phyloP scores from a whole-genome alignment of 2,113 vertebrate species.

The Pedetes capensis region DNA sequence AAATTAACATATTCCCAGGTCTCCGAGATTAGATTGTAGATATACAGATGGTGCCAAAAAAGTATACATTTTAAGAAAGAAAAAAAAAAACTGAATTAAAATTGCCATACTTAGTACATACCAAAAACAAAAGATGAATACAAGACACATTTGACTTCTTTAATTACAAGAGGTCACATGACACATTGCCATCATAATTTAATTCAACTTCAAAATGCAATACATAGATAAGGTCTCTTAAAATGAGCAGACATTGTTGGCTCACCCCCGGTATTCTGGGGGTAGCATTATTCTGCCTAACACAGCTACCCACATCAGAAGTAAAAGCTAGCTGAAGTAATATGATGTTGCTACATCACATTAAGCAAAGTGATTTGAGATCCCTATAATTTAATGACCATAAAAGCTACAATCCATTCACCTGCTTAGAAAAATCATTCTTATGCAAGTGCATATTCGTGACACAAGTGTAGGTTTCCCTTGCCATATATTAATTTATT shows the following conservation, averaged over 20 bases:
- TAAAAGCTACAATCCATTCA: conserved; percentile 32
- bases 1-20: neutral
- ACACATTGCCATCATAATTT: too few species aligned
- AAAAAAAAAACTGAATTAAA: too few species aligned
- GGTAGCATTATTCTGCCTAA: neutral
- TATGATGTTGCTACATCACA: neutral
- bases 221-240: too few species aligned
- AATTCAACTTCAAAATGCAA: too few species aligned
- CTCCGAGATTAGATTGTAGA: neutral
- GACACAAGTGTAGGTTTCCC: conserved; percentile 49
- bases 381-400: conserved; percentile 32
- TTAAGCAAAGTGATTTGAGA: conserved; percentile 46
- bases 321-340: conserved; percentile 22
- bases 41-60: too few species aligned
- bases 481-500: conserved; percentile 34
- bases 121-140: too few species aligned
- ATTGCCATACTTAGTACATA: too few species aligned
- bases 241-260: too few species aligned
- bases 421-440: conserved; percentile 54
- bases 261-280: too few species aligned
- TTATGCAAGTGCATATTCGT: conserved; percentile 5
- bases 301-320: neutral
- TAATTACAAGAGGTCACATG: too few species aligned
- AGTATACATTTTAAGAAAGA: too few species aligned
- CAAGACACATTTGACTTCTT: too few species aligned